phyloP scores from a whole-genome alignment of 2,797 vertebrate species.

The Phoeniculus purpureus region DNA sequence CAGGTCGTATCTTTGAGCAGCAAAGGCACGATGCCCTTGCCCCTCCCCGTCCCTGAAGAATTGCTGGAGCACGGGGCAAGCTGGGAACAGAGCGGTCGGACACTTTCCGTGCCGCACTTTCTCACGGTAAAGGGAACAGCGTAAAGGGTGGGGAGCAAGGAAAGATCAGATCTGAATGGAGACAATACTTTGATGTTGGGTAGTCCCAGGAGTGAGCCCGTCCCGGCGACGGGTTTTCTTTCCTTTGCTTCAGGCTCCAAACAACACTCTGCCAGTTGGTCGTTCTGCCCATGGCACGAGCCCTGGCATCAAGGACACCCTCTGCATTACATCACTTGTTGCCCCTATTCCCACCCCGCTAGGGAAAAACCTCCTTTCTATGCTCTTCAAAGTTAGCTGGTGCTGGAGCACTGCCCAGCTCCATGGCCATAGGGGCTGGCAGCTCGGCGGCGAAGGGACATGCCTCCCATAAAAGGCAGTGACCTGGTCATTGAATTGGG shows the following conservation, averaged over 20 bases:
- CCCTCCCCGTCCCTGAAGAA: conserved; percentile 15
- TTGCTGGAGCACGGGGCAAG: conserved; percentile 15
- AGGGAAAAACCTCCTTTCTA: not conserved
- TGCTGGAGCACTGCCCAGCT: not conserved
- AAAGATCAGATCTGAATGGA: not conserved
- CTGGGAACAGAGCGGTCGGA: conserved; percentile 15
- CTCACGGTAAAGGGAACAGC: conserved; percentile 36
- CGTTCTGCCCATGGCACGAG: not conserved
- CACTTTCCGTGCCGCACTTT: not conserved
- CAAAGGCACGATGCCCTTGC: conserved; percentile 36
- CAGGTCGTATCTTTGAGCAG: conserved; percentile 1
- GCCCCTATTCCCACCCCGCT: not conserved
- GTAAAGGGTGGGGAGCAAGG: not conserved
- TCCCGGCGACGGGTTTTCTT: not conserved
- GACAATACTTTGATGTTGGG: conserved; percentile 26
- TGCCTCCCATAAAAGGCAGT: not conserved
- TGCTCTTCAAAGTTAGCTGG: not conserved
- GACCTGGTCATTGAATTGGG: not conserved
- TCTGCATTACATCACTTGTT: not conserved
- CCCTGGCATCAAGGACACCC: not conserved
- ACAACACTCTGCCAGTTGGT: not conserved
- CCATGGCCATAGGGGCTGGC: not conserved
- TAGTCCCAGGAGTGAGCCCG: conserved; percentile 16
- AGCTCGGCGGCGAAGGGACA: not conserved
- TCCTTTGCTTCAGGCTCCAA: not conserved